These are phyloP conservation scores for Cristatella mucedo DNA, from an alignment of 2,888 invertebrate genomes.

Conservation along the genomic window DNA sequence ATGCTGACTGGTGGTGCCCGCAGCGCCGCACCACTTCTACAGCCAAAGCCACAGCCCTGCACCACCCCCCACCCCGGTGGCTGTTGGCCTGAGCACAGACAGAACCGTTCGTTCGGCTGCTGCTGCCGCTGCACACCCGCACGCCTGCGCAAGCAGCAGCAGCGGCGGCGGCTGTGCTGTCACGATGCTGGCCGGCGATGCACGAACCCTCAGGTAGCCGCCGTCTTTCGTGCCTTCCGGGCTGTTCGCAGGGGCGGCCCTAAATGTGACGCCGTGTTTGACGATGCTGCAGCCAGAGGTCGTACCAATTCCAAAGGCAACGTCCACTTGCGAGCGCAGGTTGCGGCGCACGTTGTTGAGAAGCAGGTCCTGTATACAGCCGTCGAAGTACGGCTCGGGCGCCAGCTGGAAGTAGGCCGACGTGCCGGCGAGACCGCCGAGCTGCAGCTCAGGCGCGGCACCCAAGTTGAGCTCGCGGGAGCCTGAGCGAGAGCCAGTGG, in stretches of 20 bases:
- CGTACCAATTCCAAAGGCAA: constrained; percentile 64
- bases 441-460: not conserved
- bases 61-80: too few relatives aligned
- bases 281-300: constrained; percentile 55
- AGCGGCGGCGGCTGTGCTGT: too few relatives aligned
- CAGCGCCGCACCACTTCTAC: too few relatives aligned
- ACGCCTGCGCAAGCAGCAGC: too few relatives aligned
- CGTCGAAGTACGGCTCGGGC: constrained; percentile 57
- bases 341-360: constrained; percentile 62
- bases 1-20: too few relatives aligned
- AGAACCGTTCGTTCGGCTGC: too few relatives aligned
- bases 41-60: too few relatives aligned
- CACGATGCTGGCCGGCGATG: too few relatives aligned
- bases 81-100: too few relatives aligned
- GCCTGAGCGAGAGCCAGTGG: too few relatives aligned
- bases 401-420: not conserved
- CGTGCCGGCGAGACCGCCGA: constrained; percentile 3
- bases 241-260: constrained; percentile 44
- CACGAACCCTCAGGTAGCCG: constrained; percentile 3
- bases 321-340: constrained; percentile 48
- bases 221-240: constrained; percentile 44
- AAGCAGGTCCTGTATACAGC: constrained; percentile 70
- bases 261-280: constrained; percentile 53
- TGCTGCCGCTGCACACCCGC: too few relatives aligned
- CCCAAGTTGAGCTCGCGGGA: constrained; percentile 1